These are phyloP conservation scores for Drosophila subobscura DNA, from an alignment of 1,140 invertebrate species.

Conservation along the genomic window DNA sequence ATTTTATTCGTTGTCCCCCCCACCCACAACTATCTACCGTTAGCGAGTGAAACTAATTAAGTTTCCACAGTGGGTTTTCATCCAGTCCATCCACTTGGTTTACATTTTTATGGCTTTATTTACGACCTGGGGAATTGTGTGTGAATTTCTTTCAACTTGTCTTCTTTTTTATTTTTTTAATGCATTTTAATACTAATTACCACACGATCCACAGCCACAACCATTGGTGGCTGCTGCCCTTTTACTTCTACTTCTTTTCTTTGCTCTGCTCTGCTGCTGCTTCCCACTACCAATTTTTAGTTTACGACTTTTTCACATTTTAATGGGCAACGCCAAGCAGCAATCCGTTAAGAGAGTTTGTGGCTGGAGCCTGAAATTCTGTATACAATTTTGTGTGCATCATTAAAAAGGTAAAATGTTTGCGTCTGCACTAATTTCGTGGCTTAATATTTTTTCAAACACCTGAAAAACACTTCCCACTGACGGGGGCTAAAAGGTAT, in stretches of 20 bases:
- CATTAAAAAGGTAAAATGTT: conserved; percentile 68
- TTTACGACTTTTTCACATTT: conserved; percentile 76
- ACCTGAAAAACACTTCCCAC: conserved; percentile 43
- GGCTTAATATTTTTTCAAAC: conserved; percentile 68
- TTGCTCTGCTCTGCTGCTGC: conserved; percentile 28
- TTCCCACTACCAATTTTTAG: conserved; percentile 77
- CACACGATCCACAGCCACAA: conserved; percentile 54
- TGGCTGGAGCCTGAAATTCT: conserved; percentile 42
- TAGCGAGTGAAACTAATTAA: conserved; percentile 72
- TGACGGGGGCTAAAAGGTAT: conserved; percentile 2
- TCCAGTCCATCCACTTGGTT: conserved; percentile 54
- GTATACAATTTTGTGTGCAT: conserved; percentile 65
- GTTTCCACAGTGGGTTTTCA: conserved; percentile 65
- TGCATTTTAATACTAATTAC: conserved; percentile 81
- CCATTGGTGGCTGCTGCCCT: conserved; percentile 28
- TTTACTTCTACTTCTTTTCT: conserved; percentile 44
- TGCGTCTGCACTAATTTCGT: conserved; percentile 65
- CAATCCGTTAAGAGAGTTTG: conserved; percentile 57
- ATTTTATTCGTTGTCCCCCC: not conserved
- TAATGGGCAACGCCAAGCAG: conserved; percentile 54
- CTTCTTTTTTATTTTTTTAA: conserved; percentile 59
- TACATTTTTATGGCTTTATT: conserved; percentile 79
- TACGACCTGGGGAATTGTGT: conserved; percentile 72
- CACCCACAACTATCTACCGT: conserved; percentile 4
- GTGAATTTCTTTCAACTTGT: conserved; percentile 67